phyloP scores from a whole-genome alignment of 2,113 vertebrate genomes.

The Vanacampus margaritifer region DNA sequence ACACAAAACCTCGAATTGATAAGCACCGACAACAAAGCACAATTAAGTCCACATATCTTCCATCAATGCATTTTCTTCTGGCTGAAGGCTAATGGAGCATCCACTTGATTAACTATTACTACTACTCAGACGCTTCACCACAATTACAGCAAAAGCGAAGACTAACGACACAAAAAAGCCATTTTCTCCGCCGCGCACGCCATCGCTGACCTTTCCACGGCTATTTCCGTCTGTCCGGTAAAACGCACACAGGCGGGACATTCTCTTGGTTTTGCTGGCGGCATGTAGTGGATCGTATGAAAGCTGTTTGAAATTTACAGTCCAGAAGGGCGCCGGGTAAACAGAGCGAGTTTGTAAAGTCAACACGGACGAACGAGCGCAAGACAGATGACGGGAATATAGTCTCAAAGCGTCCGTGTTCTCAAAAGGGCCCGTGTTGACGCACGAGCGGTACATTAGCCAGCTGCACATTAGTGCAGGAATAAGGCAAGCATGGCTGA shows the following conservation, averaged over 20 bases:
- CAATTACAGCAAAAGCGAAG: slow-evolving; percentile 2
- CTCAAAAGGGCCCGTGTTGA: slow-evolving; percentile 11
- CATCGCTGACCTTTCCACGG: background rate
- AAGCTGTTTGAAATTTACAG: slow-evolving; percentile 20
- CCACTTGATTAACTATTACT: background rate
- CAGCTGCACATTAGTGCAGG: background rate
- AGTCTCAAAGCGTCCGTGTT: slow-evolving; percentile 17
- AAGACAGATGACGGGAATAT: background rate
- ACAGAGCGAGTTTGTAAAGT: slow-evolving; percentile 25
- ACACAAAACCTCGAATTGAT: background rate
- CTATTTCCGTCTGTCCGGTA: background rate
- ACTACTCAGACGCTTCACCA: background rate
- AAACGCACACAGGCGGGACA: slow-evolving; percentile 10
- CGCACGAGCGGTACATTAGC: slow-evolving; percentile 6
- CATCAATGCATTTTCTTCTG: background rate
- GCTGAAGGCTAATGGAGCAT: background rate
- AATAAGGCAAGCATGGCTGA: background rate
- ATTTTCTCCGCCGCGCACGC: background rate
- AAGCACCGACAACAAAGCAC: slow-evolving; percentile 14
- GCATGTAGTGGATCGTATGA: slow-evolving; percentile 16
- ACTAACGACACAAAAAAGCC: background rate
- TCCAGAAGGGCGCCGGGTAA: slow-evolving; percentile 21
- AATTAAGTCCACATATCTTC: too few species aligned
- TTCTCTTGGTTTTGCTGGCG: background rate
- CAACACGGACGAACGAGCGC: slow-evolving; percentile 31